Evolutionary conservation across 2,113 vertebrate genomes (phyloP).

Genomic region (Sprattus sprattus): DNA sequence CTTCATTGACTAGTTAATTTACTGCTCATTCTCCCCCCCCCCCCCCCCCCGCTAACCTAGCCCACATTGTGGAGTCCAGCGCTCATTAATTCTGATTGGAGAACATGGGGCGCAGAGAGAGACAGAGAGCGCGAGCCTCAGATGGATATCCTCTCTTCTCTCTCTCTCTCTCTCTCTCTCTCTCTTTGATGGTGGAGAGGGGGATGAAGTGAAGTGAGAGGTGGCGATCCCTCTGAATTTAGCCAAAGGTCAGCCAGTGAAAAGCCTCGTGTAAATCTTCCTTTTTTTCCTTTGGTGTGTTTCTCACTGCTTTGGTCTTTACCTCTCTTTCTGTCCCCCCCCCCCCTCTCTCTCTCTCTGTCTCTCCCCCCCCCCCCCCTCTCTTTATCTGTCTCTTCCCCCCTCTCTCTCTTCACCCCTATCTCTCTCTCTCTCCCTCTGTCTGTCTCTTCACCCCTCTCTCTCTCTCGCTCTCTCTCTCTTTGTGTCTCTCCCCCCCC

Average conservation of each 20-base stretch:
- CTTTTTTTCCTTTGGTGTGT: not conserved
- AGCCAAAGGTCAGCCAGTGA: not conserved
- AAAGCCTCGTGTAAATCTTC: not conserved
- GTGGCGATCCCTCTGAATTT: conserved; percentile 3
- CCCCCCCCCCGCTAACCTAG: not conserved
- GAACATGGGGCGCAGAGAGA: not conserved
- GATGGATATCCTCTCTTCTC: not conserved
- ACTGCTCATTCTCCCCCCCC: not conserved
- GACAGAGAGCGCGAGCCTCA: not conserved
- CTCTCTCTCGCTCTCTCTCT: not conserved
- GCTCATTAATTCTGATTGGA: conserved; percentile 4
- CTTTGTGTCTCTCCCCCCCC: not conserved
- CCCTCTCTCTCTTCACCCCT: not conserved
- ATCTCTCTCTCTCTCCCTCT: conserved; percentile 13
- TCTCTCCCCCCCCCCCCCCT: conserved; percentile 1
- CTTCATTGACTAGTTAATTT: conserved; percentile 6
- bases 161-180: not conserved
- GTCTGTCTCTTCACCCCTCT: not conserved
- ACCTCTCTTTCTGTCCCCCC: conserved; percentile 22
- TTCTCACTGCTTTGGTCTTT: conserved; percentile 50
- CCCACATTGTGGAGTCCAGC: not conserved
- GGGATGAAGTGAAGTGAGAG: not conserved
- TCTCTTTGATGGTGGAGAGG: not conserved
- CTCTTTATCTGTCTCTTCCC: not conserved
- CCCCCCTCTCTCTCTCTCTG: not conserved